Evolutionary conservation across 2,113 vertebrate genomes (phyloP).

Genomic region (Hyla sarda): DNA sequence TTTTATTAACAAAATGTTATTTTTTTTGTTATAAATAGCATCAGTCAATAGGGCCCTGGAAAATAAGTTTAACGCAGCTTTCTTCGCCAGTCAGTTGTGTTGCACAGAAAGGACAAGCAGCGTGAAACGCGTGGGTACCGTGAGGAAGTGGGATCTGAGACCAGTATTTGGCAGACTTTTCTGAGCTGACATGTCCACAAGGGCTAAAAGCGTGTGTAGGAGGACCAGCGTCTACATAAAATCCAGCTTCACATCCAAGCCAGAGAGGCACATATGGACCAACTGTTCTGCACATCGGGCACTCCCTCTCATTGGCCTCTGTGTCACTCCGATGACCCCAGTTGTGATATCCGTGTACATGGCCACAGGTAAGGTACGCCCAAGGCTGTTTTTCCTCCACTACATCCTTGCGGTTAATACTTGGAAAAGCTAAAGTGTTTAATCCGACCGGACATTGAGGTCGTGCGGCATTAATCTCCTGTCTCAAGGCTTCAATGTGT

Average conservation of each 20-base stretch:
- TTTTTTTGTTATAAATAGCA: conserved; percentile 40
- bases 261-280: conserved; percentile 96
- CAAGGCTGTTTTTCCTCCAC: conserved; percentile 97
- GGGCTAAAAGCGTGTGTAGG: conserved; percentile 94
- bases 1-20: conserved; percentile 63
- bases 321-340: conserved; percentile 95
- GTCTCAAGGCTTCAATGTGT: conserved; percentile 94
- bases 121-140: conserved; percentile 96
- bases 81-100: conserved; percentile 86
- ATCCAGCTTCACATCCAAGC: conserved; percentile 94
- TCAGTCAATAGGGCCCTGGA: conserved; percentile 97
- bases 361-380: conserved; percentile 94
- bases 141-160: conserved; percentile 94
- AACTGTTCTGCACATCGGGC: conserved; percentile 94
- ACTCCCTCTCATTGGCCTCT: conserved; percentile 89
- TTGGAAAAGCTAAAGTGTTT: conserved; percentile 96
- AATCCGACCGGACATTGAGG: conserved; percentile 96
- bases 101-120: conserved; percentile 96
- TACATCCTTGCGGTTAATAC: conserved; percentile 91
- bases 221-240: conserved; percentile 93
- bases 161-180: conserved; percentile 97
- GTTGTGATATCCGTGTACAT: conserved; percentile 96
- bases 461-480: conserved; percentile 93
- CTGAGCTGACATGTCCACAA: conserved; percentile 96
- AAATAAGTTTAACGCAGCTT: conserved; percentile 93